Conservation (phyloP, 1,140 invertebrate species). For the Anadara kagoshimensis region DNA sequence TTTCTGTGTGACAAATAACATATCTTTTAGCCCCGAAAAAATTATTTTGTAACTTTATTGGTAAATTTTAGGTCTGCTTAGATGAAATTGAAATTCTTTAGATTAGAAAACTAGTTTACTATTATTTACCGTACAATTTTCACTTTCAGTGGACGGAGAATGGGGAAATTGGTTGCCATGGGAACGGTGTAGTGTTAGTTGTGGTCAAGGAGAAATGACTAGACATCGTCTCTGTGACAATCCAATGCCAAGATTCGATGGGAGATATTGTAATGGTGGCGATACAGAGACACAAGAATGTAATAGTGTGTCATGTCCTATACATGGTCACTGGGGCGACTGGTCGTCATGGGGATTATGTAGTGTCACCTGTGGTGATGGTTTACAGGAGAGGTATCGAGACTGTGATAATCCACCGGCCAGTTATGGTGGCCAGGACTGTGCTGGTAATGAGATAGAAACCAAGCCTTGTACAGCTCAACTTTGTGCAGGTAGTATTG, state of each 20-base stretch:
- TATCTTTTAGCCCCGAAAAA: background rate
- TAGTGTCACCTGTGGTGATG: slow-evolving; percentile 63
- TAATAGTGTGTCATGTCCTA: slow-evolving; percentile 59
- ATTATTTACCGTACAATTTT: slow-evolving; percentile 28
- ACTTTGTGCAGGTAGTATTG: slow-evolving; percentile 55
- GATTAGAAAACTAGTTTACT: slow-evolving; percentile 1
- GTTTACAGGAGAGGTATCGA: slow-evolving; percentile 51
- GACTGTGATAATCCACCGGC: slow-evolving; percentile 65
- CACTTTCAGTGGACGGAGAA: slow-evolving; percentile 76
- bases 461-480: slow-evolving; percentile 43
- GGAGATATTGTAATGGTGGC: slow-evolving; percentile 59
- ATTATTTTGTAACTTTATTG: background rate
- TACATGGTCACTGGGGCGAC: slow-evolving; percentile 66
- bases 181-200: slow-evolving; percentile 80
- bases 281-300: slow-evolving; percentile 55
- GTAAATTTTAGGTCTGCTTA: background rate
- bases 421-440: slow-evolving; percentile 53
- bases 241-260: slow-evolving; percentile 72
- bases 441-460: slow-evolving; percentile 52
- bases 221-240: slow-evolving; percentile 79
- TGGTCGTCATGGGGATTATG: slow-evolving; percentile 65
- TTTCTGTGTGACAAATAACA: too few species aligned
- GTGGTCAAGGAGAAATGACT: slow-evolving; percentile 80
- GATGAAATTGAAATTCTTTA: slow-evolving; percentile 7
- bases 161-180: slow-evolving; percentile 81